Conservation (phyloP, 2,888 invertebrate genomes). For the Macaria notata region DNA sequence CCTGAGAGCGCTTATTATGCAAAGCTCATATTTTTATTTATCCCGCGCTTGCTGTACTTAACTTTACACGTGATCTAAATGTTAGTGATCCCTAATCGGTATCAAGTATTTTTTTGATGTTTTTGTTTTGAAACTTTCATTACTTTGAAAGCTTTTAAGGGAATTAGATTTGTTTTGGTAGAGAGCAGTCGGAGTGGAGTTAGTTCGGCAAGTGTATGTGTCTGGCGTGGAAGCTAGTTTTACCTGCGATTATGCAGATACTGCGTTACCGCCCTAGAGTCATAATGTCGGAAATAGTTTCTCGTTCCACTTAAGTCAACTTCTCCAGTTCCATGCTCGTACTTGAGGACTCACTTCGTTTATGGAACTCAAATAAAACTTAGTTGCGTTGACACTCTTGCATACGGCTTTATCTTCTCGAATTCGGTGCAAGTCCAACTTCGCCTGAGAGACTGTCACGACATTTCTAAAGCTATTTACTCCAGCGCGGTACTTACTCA, state of each 20-base stretch:
- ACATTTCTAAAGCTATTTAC: conserved; percentile 29
- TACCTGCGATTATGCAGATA: conserved; percentile 12
- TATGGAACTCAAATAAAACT: conserved; percentile 53
- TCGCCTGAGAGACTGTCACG: conserved; percentile 37
- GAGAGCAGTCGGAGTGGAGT: conserved; percentile 10
- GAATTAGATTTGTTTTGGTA: conserved; percentile 16
- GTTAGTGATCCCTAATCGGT: conserved; percentile 15
- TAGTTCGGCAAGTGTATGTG: conserved; percentile 5
- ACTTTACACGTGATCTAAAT: conserved; percentile 23
- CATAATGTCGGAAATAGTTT: conserved; percentile 6
- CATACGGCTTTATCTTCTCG: conserved; percentile 44
- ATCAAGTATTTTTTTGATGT: conserved; percentile 10
- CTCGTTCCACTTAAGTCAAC: conserved; percentile 12
- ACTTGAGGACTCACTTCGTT: conserved; percentile 43
- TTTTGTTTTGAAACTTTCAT: conserved; percentile 18
- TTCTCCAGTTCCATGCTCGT: conserved; percentile 10
- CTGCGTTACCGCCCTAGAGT: conserved; percentile 3
- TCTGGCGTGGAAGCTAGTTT: not conserved
- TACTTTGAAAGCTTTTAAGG: conserved; percentile 25
- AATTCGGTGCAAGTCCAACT: conserved; percentile 42
- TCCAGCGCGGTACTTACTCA: too few species aligned
- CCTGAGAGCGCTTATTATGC: conserved; percentile 12
- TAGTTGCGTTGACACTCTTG: conserved; percentile 46
- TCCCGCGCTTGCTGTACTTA: conserved; percentile 19
- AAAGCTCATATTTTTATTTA: conserved; percentile 20